These are phyloP conservation scores for Ornithoptera alexandrae DNA, from an alignment of 2,888 invertebrate species.

Conservation along the genomic window DNA sequence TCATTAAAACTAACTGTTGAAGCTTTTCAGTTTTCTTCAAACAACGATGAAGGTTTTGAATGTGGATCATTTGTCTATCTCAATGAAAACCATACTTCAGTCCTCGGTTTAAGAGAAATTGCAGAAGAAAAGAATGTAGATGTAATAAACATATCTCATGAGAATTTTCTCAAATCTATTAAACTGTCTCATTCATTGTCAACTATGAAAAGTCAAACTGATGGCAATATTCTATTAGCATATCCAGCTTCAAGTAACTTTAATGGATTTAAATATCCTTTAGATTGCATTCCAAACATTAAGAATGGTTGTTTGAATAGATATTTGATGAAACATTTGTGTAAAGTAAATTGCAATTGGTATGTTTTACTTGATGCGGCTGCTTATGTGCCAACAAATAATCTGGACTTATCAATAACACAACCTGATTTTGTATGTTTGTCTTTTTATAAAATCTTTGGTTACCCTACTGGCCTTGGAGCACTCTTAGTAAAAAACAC, in stretches of 20 bases:
- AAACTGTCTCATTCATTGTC: conserved; percentile 34
- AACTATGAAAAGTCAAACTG: conserved; percentile 40
- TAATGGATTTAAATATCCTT: conserved; percentile 93
- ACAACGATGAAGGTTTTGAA: conserved; percentile 44
- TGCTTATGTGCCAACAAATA: conserved; percentile 87
- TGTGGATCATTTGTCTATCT: conserved; percentile 87
- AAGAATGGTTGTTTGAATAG: conserved; percentile 80
- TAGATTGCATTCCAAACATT: conserved; percentile 84
- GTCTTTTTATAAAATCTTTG: conserved; percentile 98
- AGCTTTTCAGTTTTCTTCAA: conserved; percentile 82
- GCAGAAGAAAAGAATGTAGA: conserved; percentile 79
- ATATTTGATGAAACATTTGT: conserved; percentile 56
- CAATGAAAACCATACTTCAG: conserved; percentile 97
- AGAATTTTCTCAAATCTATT: conserved; percentile 74
- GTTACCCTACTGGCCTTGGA: conserved; percentile 96
- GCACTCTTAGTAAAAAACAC: conserved; percentile 89
- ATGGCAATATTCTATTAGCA: conserved; percentile 82
- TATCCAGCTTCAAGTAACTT: conserved; percentile 98
- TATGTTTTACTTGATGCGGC: conserved; percentile 94
- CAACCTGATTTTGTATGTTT: conserved; percentile 94
- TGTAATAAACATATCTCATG: conserved; percentile 79
- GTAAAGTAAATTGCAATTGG: conserved; percentile 78
- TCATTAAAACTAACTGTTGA: conserved; percentile 92
- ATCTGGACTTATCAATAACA: conserved; percentile 84
- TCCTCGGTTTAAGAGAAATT: conserved; percentile 93